These are phyloP conservation scores for Pogonocherus hispidulus DNA, from an alignment of 2,888 invertebrate genomes.

Conservation along the genomic window DNA sequence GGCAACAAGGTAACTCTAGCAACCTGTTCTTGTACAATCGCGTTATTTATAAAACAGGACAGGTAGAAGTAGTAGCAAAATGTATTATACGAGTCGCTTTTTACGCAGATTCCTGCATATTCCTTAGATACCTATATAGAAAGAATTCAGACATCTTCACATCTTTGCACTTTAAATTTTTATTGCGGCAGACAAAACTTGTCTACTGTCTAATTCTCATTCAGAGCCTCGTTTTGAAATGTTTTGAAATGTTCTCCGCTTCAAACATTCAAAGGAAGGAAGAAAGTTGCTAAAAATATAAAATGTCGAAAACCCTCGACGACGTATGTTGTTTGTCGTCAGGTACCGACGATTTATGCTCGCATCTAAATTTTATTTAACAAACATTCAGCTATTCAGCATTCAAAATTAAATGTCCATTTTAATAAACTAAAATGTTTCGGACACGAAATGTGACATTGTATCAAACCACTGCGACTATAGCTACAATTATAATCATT, in stretches of 20 bases:
- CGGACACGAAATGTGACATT: too few species aligned
- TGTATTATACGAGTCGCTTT: background rate
- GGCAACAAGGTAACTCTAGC: too few species aligned
- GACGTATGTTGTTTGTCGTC: background rate
- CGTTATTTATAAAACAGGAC: too few species aligned
- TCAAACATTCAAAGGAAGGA: background rate
- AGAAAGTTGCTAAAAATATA: background rate
- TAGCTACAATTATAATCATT: too few species aligned
- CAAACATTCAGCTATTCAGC: too few species aligned
- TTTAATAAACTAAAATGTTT: too few species aligned
- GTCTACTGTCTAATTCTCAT: background rate
- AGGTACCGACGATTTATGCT: background rate
- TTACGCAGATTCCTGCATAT: background rate
- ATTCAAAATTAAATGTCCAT: too few species aligned
- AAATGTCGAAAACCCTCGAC: background rate
- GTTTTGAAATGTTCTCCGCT: background rate
- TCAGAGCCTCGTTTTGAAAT: background rate
- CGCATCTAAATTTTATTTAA: too few species aligned
- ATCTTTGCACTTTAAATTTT: background rate
- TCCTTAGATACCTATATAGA: background rate
- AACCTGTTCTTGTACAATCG: too few species aligned
- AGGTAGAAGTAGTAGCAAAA: background rate
- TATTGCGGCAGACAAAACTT: background rate
- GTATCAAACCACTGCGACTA: too few species aligned
- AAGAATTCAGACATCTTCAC: background rate